Conservation (phyloP, 2,888 invertebrate species). For the Plebejus anna region DNA sequence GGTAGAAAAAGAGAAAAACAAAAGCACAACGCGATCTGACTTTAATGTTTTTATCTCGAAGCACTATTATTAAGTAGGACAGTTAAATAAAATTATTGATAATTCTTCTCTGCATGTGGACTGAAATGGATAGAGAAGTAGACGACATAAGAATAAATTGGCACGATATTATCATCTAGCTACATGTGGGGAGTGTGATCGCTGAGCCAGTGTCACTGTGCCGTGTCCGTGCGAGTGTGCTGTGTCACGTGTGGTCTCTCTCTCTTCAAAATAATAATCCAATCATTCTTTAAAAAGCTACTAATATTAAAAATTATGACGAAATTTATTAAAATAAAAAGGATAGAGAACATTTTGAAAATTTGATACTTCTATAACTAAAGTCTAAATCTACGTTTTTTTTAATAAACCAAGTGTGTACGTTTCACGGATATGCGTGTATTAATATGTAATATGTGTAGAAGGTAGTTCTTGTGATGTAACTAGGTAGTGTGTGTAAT, state of each 20-base stretch:
- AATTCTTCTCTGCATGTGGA: slow-evolving; percentile 27
- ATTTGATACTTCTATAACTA: background rate
- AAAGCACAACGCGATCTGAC: slow-evolving; percentile 14
- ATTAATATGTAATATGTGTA: background rate
- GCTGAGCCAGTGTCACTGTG: slow-evolving; percentile 52
- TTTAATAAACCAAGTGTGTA: background rate
- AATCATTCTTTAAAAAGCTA: background rate
- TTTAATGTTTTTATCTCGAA: slow-evolving; percentile 25
- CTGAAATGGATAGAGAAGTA: slow-evolving; percentile 37
- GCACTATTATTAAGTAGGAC: slow-evolving; percentile 19
- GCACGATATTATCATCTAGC: slow-evolving; percentile 50
- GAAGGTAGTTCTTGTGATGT: background rate
- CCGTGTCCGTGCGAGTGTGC: slow-evolving; percentile 44
- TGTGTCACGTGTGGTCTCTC: slow-evolving; percentile 41
- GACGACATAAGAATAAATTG: slow-evolving; percentile 36
- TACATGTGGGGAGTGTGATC: slow-evolving; percentile 49
- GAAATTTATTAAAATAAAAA: background rate
- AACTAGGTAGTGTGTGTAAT: background rate
- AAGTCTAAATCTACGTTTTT: too few relatives aligned
- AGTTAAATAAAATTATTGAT: slow-evolving; percentile 11
- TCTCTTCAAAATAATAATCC: background rate
- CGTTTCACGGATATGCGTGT: background rate
- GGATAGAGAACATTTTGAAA: background rate
- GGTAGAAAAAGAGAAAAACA: slow-evolving; percentile 26
- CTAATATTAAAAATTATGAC: background rate